Evolutionary conservation across 2,888 invertebrate genomes (phyloP), one percentile per base, ranked within the genome.

Genomic region (Ashinkailepas kermadecensis): DNA sequence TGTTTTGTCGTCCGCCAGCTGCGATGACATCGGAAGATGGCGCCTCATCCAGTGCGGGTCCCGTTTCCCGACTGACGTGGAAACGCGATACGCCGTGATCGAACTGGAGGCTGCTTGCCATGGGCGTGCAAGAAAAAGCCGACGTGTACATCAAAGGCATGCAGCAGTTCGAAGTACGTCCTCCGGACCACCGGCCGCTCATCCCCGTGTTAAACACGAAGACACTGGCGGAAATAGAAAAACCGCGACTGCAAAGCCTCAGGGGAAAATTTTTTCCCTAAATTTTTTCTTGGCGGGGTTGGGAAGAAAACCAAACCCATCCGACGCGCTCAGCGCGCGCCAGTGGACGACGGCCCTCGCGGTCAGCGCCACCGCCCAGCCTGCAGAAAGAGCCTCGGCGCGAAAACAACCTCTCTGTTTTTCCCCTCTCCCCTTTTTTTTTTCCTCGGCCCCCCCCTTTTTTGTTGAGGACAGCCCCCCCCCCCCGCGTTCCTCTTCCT

Each of bases 161-260:
- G 15, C 80, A 54, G 56, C 54, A 78, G 59, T 80, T 82, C 74
- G 80, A 80, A 18, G 6, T 82, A 39, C 12, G 56, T 80, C 8
- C n/a, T 78, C n/a, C n/a, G 15, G 81, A 82, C 62, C 82, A 82
- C 62, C 54, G 65, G 21, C 78, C 82, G 3, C 62, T 82, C 10
- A 25, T 82, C 23, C 81, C 82, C 9, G 78, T 82, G 39, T 57
- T 81, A 23, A 81, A 64, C 56, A 65, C 23, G 10, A 82, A 82
- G 78, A 18, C 18, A 10, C 56, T 82, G 39, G 56, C 39, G 1
- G 81, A 81, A 15, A 81, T 81, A 54, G 81, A 82, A 13, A 82
- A 82, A 56, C 81, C 81, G 13, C 70, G 81, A 18, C 78, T 81
- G 11, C 80, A 82, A 57, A 57, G 78, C 15, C 64, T 65, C 56